phyloP scores from a whole-genome alignment of 2,797 vertebrate species.

The Onychomys leucogaster region DNA sequence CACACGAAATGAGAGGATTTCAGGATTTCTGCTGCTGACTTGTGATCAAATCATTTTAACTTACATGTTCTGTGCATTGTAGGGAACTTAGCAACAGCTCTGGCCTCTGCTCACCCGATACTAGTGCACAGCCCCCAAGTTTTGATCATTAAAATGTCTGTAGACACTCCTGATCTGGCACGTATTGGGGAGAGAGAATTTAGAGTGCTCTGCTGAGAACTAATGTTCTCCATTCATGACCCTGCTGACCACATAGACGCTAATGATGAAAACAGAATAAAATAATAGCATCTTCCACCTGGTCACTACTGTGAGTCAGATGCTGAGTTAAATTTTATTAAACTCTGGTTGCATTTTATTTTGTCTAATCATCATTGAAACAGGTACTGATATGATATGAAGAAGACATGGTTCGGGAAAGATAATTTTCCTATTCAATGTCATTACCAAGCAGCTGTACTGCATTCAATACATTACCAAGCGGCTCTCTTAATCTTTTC shows the following conservation, averaged over 20 bases:
- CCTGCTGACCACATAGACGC: background rate
- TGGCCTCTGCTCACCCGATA: background rate
- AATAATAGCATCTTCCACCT: background rate
- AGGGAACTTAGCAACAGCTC: background rate
- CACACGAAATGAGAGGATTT: background rate
- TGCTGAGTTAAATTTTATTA: background rate
- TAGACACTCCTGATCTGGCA: background rate
- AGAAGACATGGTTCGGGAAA: background rate
- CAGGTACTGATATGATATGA: background rate
- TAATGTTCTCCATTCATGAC: background rate
- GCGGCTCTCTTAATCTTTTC: background rate
- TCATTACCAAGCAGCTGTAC: background rate
- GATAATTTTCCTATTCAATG: background rate
- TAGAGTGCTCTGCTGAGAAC: background rate
- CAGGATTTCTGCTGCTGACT: background rate
- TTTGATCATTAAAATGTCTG: background rate
- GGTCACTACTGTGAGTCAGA: background rate
- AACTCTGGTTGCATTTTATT: background rate
- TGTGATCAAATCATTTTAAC: background rate
- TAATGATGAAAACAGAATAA: background rate
- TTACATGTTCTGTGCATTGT: background rate
- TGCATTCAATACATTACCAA: background rate
- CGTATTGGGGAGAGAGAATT: accelerated
- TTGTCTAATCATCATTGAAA: background rate
- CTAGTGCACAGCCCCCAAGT: background rate